Evolutionary conservation across 2,888 invertebrate species (phyloP), one percentile per base, ranked within the genome.

Genomic region (Agelastica alni): DNA sequence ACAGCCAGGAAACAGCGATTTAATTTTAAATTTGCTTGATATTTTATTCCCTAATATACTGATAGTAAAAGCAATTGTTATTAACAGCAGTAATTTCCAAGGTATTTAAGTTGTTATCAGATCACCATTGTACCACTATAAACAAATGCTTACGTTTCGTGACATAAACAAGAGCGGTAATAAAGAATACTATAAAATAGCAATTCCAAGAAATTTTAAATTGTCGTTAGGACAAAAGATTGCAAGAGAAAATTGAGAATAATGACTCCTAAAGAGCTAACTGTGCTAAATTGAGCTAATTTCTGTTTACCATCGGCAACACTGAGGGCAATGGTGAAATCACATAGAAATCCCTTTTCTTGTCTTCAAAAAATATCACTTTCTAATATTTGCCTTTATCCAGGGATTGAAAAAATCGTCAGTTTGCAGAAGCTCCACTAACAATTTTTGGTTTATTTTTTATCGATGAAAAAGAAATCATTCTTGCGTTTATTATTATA

Each of bases 321-420:
- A n/a, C 17, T 36, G n/a, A 16, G 17, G 17, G 36, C 36, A 16
- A n/a, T 16, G 13, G 5, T 17, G 17, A 14, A 36, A 16, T 36
- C 17, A 16, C 36, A 36, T 17, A n/a, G 17, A 36, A 36, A 36
- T 17, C 36, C n/a, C 17, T 36, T 36, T n/a, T 36, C 9, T 4
- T 14, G 17, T 36, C 17, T n/a, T 17, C n/a, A 14, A 36, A 14
- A 36, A 36, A 36, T 36, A 36, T 36, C 34, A 36, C 26, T 39
- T 17, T 17, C n/a, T 17, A 17, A 39, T 39, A 20, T 39, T 39
- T 39, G 39, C 39, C 9, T 17, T 39, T 17, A 39, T 39, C 39
- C 20, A 39, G 17, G 20, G 17, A 13, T 16, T 10, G 12, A 39
- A 39, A 37, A 39, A 12, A 14, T 13, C 36, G 31, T 36, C 7